Conservation (phyloP, 53 echinoderm and acorn worm genomes). For the Temnopleurus reevesii region DNA sequence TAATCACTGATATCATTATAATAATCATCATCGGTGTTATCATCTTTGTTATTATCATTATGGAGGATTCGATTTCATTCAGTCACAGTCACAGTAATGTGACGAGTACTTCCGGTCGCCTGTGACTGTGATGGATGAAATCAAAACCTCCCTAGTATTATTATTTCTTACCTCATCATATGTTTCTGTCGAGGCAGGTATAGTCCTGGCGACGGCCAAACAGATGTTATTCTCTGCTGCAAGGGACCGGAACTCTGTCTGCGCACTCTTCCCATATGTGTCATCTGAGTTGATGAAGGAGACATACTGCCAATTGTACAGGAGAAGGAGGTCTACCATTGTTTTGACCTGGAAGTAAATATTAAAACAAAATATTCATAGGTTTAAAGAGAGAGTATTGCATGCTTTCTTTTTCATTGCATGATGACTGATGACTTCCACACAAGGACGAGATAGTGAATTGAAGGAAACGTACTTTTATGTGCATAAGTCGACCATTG, state of each 20-base stretch:
- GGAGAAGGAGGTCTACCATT: constrained; percentile 76
- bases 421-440: too few relatives aligned
- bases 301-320: constrained; percentile 88
- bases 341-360: constrained; percentile 69
- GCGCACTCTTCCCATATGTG: constrained; percentile 88
- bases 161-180: constrained; percentile 30
- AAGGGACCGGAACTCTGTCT: constrained; percentile 66
- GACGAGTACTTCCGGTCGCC: too few relatives aligned
- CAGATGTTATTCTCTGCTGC: constrained; percentile 70
- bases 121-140: too few relatives aligned
- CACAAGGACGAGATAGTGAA: too few relatives aligned
- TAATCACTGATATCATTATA: too few relatives aligned
- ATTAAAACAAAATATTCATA: not conserved
- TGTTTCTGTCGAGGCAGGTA: constrained; percentile 68
- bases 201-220: constrained; percentile 70
- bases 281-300: constrained; percentile 96
- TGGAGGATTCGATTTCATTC: too few relatives aligned
- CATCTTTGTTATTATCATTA: too few relatives aligned
- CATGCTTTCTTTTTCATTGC: not conserved
- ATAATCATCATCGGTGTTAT: too few relatives aligned
- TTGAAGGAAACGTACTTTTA: too few relatives aligned
- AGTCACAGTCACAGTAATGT: too few relatives aligned
- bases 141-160: too few relatives aligned
- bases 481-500: too few relatives aligned
- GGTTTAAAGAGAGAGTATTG: not conserved